Evolutionary conservation across 2,888 invertebrate genomes (phyloP).

Genomic region (Hirtodrosophila trivittata): DNA sequence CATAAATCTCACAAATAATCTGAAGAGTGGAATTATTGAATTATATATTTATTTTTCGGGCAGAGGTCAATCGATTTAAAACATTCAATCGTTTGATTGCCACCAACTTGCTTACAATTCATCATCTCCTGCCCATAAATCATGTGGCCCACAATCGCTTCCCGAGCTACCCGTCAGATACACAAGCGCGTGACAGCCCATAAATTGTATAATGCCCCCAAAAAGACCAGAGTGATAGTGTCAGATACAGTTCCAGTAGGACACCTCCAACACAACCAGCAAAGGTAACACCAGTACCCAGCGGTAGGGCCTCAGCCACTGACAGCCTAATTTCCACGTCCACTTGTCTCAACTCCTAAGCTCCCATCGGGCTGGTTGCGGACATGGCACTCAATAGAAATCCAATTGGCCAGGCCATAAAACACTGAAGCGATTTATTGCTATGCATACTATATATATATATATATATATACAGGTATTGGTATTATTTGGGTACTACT

Average conservation of each 20-base stretch:
- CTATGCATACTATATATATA: background rate
- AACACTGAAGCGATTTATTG: conserved; percentile 28
- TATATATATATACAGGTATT: background rate
- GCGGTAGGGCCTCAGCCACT: background rate
- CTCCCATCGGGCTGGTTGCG: background rate
- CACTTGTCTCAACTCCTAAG: conserved; percentile 15
- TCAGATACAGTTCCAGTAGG: conserved; percentile 4
- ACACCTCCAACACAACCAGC: background rate
- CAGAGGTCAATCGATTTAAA: conserved; percentile 39
- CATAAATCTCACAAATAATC: conserved; percentile 45
- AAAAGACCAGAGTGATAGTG: conserved; percentile 31
- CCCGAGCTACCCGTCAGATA: conserved; percentile 29
- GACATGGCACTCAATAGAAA: conserved; percentile 4
- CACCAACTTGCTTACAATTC: conserved; percentile 51
- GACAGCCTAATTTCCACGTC: conserved; percentile 28
- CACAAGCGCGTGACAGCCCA: conserved; percentile 57
- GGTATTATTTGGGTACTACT: too few species aligned
- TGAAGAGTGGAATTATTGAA: background rate
- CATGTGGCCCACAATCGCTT: conserved; percentile 42
- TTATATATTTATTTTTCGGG: conserved; percentile 2
- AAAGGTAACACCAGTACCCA: background rate
- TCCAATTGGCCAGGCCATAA: conserved; percentile 8
- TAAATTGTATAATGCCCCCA: conserved; percentile 36
- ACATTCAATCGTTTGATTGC: conserved; percentile 61
- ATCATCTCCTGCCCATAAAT: conserved; percentile 63